Percentiles rank a stretch among this genome's conserved stretches.
These are phyloP conservation scores for Drosophila niveifrons DNA, from an alignment of 2,888 invertebrate species.

Conservation along the genomic window DNA sequence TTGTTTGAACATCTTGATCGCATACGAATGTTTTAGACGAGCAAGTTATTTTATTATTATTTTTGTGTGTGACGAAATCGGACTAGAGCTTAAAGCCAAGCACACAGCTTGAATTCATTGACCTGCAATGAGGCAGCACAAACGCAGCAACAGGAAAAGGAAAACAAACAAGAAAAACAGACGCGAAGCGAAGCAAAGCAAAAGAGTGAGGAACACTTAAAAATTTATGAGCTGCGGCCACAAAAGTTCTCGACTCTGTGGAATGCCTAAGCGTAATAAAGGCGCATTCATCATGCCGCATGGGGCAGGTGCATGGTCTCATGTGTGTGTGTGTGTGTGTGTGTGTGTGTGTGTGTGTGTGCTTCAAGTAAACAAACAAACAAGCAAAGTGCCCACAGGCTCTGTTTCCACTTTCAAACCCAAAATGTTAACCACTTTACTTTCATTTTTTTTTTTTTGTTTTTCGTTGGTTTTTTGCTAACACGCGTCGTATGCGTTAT, in stretches of 20 bases:
- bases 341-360: constrained; percentile 19
- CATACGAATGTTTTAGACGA: too few relatives aligned
- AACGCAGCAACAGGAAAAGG: background rate
- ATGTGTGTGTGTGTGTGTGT: constrained; percentile 8
- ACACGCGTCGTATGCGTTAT: constrained; percentile 45
- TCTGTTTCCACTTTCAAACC: constrained; percentile 35
- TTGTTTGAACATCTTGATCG: too few relatives aligned
- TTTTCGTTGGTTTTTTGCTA: constrained; percentile 2
- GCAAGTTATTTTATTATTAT: background rate
- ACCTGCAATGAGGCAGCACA: constrained; percentile 28
- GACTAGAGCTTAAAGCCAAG: background rate
- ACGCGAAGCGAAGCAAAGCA: background rate
- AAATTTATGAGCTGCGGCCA: constrained; percentile 68
- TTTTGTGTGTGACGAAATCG: too few relatives aligned
- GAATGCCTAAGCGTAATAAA: constrained; percentile 54
- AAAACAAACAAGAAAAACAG: background rate
- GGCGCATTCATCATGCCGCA: constrained; percentile 66
- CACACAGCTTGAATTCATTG: constrained; percentile 16
- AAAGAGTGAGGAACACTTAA: constrained; percentile 42
- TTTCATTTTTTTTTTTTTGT: too few relatives aligned
- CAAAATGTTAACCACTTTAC: constrained; percentile 13
- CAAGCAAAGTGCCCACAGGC: constrained; percentile 31
- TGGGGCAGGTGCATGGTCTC: constrained; percentile 37
- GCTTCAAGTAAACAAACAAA: constrained; percentile 30
- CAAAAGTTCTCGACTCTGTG: constrained; percentile 31